phyloP scores from a whole-genome alignment of 53 echinoderm and acorn worm genomes.

The Mesocentrotus franciscanus region DNA sequence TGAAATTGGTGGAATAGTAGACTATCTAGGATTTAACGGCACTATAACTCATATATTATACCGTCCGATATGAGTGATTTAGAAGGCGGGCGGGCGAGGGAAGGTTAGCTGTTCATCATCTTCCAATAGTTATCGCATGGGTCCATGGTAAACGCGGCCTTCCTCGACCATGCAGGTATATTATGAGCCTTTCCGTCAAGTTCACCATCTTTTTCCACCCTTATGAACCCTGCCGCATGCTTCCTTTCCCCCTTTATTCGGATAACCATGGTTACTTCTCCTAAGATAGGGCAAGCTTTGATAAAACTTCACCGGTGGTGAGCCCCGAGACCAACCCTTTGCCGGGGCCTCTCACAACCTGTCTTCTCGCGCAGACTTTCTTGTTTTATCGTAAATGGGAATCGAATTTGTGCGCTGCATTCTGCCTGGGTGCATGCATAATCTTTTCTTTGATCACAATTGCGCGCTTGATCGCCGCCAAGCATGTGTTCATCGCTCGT shows the following conservation, averaged over 20 bases:
- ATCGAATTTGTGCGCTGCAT: slow-evolving; percentile 53
- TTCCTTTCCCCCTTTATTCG: neutral
- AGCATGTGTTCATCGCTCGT: slow-evolving; percentile 53
- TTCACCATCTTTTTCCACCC: neutral
- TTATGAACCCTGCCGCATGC: neutral
- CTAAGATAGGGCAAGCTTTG: neutral
- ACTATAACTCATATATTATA: no score
- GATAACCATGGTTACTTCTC: neutral
- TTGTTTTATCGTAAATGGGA: slow-evolving; percentile 57
- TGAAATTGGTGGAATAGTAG: no score
- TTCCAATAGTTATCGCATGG: no score
- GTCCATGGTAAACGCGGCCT: no score
- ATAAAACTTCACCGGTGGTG: neutral
- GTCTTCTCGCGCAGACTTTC: slow-evolving; percentile 19
- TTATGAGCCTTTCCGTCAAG: neutral
- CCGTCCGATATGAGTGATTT: no score
- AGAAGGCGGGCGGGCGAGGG: no score
- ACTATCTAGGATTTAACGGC: no score
- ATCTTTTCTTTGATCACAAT: slow-evolving; percentile 59
- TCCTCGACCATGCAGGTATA: no score
- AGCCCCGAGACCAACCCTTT: neutral
- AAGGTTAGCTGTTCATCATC: no score
- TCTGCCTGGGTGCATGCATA: slow-evolving; percentile 56
- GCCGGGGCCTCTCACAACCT: neutral
- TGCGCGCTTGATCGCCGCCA: slow-evolving; percentile 38